These are phyloP conservation scores for Apotomis turbidana DNA, from an alignment of 2,888 invertebrate genomes.

Conservation along the genomic window DNA sequence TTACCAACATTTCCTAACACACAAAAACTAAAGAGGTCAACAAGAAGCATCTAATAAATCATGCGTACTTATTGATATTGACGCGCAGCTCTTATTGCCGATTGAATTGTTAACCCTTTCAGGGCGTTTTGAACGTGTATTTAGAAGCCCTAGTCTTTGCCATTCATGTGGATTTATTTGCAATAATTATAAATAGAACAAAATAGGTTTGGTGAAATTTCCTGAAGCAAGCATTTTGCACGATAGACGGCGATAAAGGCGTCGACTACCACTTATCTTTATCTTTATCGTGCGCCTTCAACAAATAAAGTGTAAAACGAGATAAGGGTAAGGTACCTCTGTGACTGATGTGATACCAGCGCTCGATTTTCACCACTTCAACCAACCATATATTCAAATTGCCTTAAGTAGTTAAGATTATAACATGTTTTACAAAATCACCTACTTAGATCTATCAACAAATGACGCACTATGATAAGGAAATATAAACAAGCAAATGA, in stretches of 20 bases:
- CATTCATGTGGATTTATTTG: not conserved
- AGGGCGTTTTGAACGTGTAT: not conserved
- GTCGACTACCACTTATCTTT: conserved; percentile 77
- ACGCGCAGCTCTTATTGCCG: no score
- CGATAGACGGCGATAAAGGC: conserved; percentile 74
- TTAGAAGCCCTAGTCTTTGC: not conserved
- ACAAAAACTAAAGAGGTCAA: no score
- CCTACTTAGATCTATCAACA: no score
- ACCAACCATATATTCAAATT: conserved; percentile 11
- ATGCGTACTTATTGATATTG: no score
- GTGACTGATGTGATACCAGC: conserved; percentile 59
- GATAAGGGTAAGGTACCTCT: conserved; percentile 72
- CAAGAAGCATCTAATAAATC: no score
- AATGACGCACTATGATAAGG: no score
- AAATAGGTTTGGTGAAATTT: conserved; percentile 56
- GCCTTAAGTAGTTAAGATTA: not conserved
- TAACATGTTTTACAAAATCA: no score
- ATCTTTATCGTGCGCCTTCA: conserved; percentile 80
- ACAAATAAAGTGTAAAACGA: conserved; percentile 81
- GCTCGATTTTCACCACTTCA: conserved; percentile 25
- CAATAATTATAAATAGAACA: conserved; percentile 42
- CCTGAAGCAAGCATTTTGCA: conserved; percentile 71
- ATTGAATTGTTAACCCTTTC: no score
- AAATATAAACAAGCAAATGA: no score
- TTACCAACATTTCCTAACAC: no score